phyloP scores from a whole-genome alignment of 2,113 vertebrate genomes.

The Peromyscus californicus region DNA sequence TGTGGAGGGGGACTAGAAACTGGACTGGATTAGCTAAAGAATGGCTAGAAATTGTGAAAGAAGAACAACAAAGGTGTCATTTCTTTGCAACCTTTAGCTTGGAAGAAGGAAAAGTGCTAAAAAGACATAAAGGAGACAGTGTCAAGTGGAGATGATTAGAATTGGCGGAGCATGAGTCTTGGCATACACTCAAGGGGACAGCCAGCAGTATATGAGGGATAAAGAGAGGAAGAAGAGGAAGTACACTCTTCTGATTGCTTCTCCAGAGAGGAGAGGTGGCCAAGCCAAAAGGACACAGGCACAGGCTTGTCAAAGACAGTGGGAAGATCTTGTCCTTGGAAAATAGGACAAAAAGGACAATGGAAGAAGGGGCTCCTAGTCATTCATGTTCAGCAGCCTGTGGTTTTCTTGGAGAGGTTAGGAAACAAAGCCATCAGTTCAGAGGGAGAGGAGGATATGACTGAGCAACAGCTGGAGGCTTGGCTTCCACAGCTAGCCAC shows the following conservation, averaged over 20 bases:
- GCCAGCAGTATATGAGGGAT: not conserved
- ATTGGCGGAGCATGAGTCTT: not conserved
- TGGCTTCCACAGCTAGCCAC: not conserved
- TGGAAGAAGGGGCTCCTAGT: not conserved
- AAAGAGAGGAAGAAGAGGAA: not conserved
- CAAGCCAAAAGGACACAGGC: not conserved
- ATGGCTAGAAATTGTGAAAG: not conserved
- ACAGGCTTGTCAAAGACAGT: not conserved
- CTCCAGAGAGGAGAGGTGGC: not conserved
- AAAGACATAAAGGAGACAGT: not conserved
- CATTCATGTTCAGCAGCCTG: not conserved
- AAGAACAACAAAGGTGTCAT: not conserved
- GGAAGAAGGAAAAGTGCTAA: not conserved
- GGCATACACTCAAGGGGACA: not conserved
- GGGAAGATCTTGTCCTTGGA: not conserved
- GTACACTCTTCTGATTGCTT: not conserved
- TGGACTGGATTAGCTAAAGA: not conserved
- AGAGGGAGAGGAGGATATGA: not conserved
- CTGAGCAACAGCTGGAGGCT: not conserved
- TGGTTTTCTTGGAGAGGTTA: not conserved
- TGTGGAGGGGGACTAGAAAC: not conserved
- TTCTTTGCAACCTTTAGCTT: not conserved
- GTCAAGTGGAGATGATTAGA: not conserved
- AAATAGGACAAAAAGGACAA: not conserved
- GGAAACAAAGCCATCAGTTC: not conserved